These are phyloP conservation scores for Cerastoderma edule DNA, from an alignment of 2,888 invertebrate genomes.

Conservation along the genomic window DNA sequence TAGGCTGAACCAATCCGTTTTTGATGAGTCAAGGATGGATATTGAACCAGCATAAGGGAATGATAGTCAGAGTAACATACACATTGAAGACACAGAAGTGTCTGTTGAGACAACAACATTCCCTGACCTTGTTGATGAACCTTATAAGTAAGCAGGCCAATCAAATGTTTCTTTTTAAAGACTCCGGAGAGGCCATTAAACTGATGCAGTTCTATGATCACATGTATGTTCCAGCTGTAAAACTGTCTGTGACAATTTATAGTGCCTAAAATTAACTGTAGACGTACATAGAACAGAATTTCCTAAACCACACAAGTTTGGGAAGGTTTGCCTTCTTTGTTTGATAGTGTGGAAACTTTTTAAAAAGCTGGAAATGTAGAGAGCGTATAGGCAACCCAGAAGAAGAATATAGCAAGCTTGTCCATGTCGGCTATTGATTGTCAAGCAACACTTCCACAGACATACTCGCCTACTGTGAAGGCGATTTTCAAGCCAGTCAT, in stretches of 20 bases:
- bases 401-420: slow-evolving; percentile 8
- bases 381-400: slow-evolving; percentile 37
- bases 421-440: slow-evolving; percentile 9
- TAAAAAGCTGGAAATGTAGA: background rate
- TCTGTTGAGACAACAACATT: too few relatives aligned
- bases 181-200: too few relatives aligned
- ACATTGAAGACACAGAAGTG: too few relatives aligned
- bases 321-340: slow-evolving; percentile 9
- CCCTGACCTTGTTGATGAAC: too few relatives aligned
- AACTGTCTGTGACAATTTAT: slow-evolving; percentile 11
- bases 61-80: too few relatives aligned
- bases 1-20: background rate
- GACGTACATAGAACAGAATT: slow-evolving; percentile 25
- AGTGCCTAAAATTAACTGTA: background rate
- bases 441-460: background rate
- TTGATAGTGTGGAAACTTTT: background rate
- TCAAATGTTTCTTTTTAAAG: too few relatives aligned
- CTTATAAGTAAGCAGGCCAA: too few relatives aligned
- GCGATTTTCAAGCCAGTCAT: slow-evolving; percentile 23
- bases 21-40: too few relatives aligned
- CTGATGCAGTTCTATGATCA: too few relatives aligned
- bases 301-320: slow-evolving; percentile 22
- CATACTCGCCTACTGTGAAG: slow-evolving; percentile 27
- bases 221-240: slow-evolving; percentile 15
- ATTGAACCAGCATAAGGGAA: too few relatives aligned